Conservation (phyloP, 2,888 invertebrate genomes). For the Cryptosula pallasiana region DNA sequence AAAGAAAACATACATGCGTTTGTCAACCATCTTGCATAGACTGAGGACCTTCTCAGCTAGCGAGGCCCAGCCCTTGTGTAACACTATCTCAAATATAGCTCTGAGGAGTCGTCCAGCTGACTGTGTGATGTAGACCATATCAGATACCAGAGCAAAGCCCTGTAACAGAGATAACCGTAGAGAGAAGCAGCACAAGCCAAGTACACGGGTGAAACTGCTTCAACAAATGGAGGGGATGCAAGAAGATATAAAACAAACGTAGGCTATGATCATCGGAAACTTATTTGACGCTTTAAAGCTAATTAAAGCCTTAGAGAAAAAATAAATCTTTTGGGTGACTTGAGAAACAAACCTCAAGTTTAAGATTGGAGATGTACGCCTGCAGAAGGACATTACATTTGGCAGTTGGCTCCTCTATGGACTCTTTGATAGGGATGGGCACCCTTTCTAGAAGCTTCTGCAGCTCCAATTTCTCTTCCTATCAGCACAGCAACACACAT, state of each 20-base stretch:
- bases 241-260: too few species aligned
- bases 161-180: too few species aligned
- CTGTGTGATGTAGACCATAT: conserved; percentile 98
- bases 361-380: conserved; percentile 95
- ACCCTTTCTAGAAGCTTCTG: conserved; percentile 92
- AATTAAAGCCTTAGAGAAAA: too few species aligned
- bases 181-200: too few species aligned
- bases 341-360: conserved; percentile 64
- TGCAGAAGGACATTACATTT: conserved; percentile 92
- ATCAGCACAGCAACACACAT: conserved; percentile 32
- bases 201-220: too few species aligned
- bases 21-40: conserved; percentile 97
- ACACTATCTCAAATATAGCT: conserved; percentile 94
- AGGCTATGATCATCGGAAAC: too few species aligned
- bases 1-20: conserved; percentile 66
- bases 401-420: conserved; percentile 94
- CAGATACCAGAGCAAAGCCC: conserved; percentile 96
- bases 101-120: conserved; percentile 89
- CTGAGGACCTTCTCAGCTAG: conserved; percentile 90
- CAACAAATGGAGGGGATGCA: too few species aligned
- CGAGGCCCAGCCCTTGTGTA: conserved; percentile 90
- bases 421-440: conserved; percentile 97
- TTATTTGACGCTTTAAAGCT: too few species aligned
- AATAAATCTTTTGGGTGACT: too few species aligned
- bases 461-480: conserved; percentile 91